A percentile compares a stretch with the other conserved stretches of the same genome.
These are phyloP conservation scores for Heliconius cydno DNA, from an alignment of 2,888 invertebrate species.

Conservation along the genomic window DNA sequence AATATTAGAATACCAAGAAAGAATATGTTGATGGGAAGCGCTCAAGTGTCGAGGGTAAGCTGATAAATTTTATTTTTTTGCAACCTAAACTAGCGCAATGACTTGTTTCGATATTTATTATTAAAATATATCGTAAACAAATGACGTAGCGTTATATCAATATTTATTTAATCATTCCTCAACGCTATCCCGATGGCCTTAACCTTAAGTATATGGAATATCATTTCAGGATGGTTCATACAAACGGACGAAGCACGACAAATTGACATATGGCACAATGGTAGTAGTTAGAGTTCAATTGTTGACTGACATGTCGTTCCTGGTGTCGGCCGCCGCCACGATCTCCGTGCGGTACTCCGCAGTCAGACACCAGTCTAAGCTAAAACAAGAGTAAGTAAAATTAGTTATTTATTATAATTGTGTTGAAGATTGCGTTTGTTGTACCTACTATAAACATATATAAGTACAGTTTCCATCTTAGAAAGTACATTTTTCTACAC, in stretches of 20 bases:
- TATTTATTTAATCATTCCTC: too few species aligned
- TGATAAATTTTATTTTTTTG: not conserved
- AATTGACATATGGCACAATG: slow-evolving; percentile 93
- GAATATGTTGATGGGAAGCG: slow-evolving; percentile 94
- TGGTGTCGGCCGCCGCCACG: slow-evolving; percentile 91
- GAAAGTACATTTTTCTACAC: too few species aligned
- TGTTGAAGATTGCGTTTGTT: too few species aligned
- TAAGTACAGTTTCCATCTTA: too few species aligned
- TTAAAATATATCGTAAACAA: too few species aligned
- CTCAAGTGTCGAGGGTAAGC: slow-evolving; percentile 83
- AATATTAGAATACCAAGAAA: slow-evolving; percentile 91
- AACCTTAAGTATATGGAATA: not conserved
- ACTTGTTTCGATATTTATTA: too few species aligned
- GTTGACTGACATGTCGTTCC: slow-evolving; percentile 88
- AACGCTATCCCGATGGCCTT: too few species aligned
- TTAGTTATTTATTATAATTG: too few species aligned
- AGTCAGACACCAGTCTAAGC: slow-evolving; percentile 93
- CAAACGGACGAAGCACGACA: slow-evolving; percentile 90
- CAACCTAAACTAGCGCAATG: too few species aligned
- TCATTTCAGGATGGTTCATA: slow-evolving; percentile 90
- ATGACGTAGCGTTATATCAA: too few species aligned
- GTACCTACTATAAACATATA: too few species aligned
- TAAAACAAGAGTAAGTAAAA: slow-evolving; percentile 86
- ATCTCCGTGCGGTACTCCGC: slow-evolving; percentile 96
- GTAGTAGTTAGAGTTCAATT: slow-evolving; percentile 94